Conservation (phyloP, 2,888 invertebrate species). For the Lasioglossum oenotherae region DNA sequence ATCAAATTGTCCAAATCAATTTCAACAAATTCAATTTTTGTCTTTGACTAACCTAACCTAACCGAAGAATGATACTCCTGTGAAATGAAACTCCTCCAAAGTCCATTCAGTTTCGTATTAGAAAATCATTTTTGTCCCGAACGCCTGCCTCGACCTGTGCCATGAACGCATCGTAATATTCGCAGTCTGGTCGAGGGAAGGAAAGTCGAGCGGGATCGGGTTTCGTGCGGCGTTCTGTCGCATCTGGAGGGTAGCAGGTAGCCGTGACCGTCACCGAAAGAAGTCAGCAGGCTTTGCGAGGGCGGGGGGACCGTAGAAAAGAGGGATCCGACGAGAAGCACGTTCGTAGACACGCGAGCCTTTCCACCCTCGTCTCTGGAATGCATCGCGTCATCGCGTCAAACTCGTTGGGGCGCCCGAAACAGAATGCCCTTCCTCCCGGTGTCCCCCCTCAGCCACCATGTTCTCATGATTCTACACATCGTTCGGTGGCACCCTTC, state of each 20-base stretch:
- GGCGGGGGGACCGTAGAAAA: neutral
- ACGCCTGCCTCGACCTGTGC: too few species aligned
- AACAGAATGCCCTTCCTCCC: slow-evolving; percentile 10
- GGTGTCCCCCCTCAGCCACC: slow-evolving; percentile 5
- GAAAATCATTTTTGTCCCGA: too few species aligned
- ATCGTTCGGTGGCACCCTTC: slow-evolving; percentile 53
- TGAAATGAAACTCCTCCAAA: too few species aligned
- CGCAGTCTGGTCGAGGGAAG: neutral
- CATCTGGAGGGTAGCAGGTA: slow-evolving; percentile 66
- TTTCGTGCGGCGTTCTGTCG: slow-evolving; percentile 34
- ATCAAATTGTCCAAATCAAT: too few species aligned
- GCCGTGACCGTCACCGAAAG: slow-evolving; percentile 39
- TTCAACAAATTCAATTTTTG: too few species aligned
- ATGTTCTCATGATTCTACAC: slow-evolving; percentile 26
- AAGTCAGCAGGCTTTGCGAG: slow-evolving; percentile 26
- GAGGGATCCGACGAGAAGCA: slow-evolving; percentile 12
- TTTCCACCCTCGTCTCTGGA: slow-evolving; percentile 74
- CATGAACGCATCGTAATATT: neutral
- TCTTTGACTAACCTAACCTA: too few species aligned
- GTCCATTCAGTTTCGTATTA: too few species aligned
- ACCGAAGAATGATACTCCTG: too few species aligned
- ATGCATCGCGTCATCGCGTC: slow-evolving; percentile 73
- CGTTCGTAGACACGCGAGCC: slow-evolving; percentile 59
- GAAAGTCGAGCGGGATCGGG: slow-evolving; percentile 32
- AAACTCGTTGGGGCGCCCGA: slow-evolving; percentile 44